Evolutionary conservation across 2,797 vertebrate genomes (phyloP).

Genomic region (Arctocebus calabarensis): DNA sequence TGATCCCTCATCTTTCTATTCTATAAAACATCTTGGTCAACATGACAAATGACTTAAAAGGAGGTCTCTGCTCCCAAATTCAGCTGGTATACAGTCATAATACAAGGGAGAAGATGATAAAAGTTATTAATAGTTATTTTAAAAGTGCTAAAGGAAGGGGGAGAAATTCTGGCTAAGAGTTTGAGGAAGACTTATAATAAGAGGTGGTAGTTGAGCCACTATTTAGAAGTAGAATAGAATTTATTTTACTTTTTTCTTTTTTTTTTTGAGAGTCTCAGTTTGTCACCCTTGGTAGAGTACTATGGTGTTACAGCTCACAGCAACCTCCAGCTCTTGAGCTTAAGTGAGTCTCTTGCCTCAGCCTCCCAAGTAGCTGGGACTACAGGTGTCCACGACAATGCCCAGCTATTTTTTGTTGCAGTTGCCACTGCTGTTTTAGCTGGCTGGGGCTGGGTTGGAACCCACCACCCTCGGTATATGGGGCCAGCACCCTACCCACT

Average conservation of each 20-base stretch:
- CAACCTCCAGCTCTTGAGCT: too few relatives aligned
- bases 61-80: not conserved
- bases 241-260: not conserved
- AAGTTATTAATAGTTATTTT: not conserved
- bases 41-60: not conserved
- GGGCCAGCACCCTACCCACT: too few relatives aligned
- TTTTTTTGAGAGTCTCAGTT: too few relatives aligned
- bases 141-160: not conserved
- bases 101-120: not conserved
- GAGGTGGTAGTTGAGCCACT: not conserved
- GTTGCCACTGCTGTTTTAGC: too few relatives aligned
- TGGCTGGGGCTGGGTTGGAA: too few relatives aligned
- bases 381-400: too few relatives aligned
- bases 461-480: too few relatives aligned
- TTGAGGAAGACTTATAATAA: conserved; percentile 1
- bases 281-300: too few relatives aligned
- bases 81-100: not conserved
- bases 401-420: too few relatives aligned
- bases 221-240: not conserved
- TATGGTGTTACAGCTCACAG: too few relatives aligned
- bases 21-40: not conserved
- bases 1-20: not conserved
- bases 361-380: too few relatives aligned
- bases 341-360: too few relatives aligned
- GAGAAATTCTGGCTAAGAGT: not conserved